Evolutionary conservation across 2,113 vertebrate genomes (phyloP), one percentile per base, ranked within the genome.

Genomic region (Murina feae): DNA sequence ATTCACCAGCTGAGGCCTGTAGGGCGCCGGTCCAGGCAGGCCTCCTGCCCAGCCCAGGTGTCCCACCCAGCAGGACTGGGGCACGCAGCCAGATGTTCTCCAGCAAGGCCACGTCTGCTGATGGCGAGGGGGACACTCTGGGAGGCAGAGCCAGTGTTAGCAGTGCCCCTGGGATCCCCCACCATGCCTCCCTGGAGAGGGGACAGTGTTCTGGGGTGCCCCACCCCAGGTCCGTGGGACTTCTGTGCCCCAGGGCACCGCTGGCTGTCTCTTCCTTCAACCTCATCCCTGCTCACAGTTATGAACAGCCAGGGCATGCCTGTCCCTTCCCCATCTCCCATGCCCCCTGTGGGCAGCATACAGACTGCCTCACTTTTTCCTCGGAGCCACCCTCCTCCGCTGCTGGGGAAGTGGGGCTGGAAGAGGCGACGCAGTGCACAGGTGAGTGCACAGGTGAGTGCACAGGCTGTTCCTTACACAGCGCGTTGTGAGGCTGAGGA

Each of bases 371-470:
- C 7, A 0, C 23, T 17, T 47, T 14, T 30, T 58, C 82, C 82
- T 49, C 3, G 1, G 82, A 58, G 63, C n/a, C 25, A 5, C 32
- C 49, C 4, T 68, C 12, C 20, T 37, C 20, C 23, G 42, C 35
- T 55, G 58, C 28, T 1, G 25, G 51, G n/a, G 14, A 5, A 6
- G 35, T 0, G 2, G 6, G 4, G 13, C 32, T 35, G 2, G 0
- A 14, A 44, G n/a, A 39, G 47, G 12, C 5, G 23, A 63, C 28
- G 11, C 39, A 0, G 2, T 0, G 20, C 17, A 23, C 9, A 8
- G 13, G 23, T 1, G 44, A 44, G 8, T n/a, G n/a, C n/a, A n/a
- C n/a, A n/a, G n/a, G n/a, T n/a, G 18, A 12, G 23, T 0, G 17
- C 16, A 37, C 25, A 10, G 78, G 17, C 12, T 25, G 12, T 39